These are phyloP conservation scores for Brachionus rotundiformis DNA, from an alignment of 1,140 invertebrate genomes.

Conservation along the genomic window DNA sequence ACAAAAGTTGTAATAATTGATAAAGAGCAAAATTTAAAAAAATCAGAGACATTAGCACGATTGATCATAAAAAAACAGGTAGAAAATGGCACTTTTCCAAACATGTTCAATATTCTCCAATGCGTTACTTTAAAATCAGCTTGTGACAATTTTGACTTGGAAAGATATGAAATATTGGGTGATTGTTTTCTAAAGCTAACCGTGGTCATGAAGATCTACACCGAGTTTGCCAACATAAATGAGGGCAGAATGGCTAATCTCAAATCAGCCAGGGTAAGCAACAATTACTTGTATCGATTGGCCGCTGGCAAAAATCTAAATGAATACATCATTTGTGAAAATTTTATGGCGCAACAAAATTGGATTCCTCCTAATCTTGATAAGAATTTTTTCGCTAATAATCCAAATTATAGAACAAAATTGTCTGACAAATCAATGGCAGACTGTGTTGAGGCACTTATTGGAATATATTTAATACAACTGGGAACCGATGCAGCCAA, in stretches of 20 bases:
- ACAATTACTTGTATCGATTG: slow-evolving; percentile 85
- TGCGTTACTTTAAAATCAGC: slow-evolving; percentile 98
- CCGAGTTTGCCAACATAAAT: slow-evolving; percentile 88
- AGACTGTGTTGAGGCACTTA: slow-evolving; percentile 95
- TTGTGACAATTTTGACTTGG: slow-evolving; percentile 96
- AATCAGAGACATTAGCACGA: not conserved
- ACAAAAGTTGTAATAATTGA: not conserved
- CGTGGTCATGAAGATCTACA: slow-evolving; percentile 94
- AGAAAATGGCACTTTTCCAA: not conserved
- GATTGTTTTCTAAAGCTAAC: slow-evolving; percentile 99
- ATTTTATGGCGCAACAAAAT: slow-evolving; percentile 87
- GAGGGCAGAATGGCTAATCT: slow-evolving; percentile 96
- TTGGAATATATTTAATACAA: slow-evolving; percentile 91
- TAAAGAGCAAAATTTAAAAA: not conserved
- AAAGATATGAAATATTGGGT: slow-evolving; percentile 94
- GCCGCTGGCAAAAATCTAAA: slow-evolving; percentile 87
- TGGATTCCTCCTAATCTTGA: slow-evolving; percentile 92
- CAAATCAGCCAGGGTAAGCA: slow-evolving; percentile 75
- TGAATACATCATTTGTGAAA: slow-evolving; percentile 92
- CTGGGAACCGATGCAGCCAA: slow-evolving; percentile 89
- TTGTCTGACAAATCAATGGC: slow-evolving; percentile 98
- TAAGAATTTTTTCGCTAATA: not conserved
- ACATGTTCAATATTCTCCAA: slow-evolving; percentile 71
- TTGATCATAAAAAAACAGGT: not conserved
- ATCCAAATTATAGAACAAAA: not conserved